Conservation (phyloP, 2,888 invertebrate genomes). For the Tiliacea citrago region DNA sequence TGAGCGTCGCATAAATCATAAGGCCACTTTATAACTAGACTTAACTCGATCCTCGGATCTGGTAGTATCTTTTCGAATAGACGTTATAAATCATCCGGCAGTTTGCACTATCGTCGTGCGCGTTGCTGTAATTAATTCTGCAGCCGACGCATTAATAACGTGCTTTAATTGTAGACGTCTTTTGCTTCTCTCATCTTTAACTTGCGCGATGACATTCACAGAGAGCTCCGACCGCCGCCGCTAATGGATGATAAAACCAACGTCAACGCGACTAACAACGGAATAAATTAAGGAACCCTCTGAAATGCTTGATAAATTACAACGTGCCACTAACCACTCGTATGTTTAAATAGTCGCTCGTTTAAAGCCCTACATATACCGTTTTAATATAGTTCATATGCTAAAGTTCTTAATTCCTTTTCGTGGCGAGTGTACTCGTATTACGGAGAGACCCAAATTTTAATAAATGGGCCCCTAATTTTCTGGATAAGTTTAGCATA, state of each 20-base stretch:
- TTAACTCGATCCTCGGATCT: slow-evolving; percentile 66
- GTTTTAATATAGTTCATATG: slow-evolving; percentile 49
- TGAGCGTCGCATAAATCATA: slow-evolving; percentile 61
- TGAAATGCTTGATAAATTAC: slow-evolving; percentile 81
- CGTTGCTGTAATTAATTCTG: slow-evolving; percentile 78
- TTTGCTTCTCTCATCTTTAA: slow-evolving; percentile 75
- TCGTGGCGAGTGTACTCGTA: slow-evolving; percentile 22
- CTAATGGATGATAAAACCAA: slow-evolving; percentile 83
- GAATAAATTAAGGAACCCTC: slow-evolving; percentile 81
- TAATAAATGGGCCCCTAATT: slow-evolving; percentile 35
- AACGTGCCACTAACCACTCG: slow-evolving; percentile 72
- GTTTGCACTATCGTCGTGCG: slow-evolving; percentile 73
- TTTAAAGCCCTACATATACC: slow-evolving; percentile 67
- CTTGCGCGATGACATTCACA: slow-evolving; percentile 70
- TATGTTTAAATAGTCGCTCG: slow-evolving; percentile 71
- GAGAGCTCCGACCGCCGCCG: slow-evolving; percentile 66
- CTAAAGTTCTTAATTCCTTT: slow-evolving; percentile 55
- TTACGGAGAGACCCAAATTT: slow-evolving; percentile 39
- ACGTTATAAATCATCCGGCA: slow-evolving; percentile 73
- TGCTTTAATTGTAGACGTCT: slow-evolving; percentile 75
- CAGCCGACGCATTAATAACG: slow-evolving; percentile 78
- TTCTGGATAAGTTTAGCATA: slow-evolving; percentile 29
- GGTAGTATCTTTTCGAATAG: slow-evolving; percentile 67
- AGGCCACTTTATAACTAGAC: slow-evolving; percentile 59
- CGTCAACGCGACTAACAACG: slow-evolving; percentile 79